A percentile compares a stretch with the other conserved stretches of the same genome.
Conservation (phyloP, 2,888 invertebrate genomes). For the Teleogryllus oceanicus region DNA sequence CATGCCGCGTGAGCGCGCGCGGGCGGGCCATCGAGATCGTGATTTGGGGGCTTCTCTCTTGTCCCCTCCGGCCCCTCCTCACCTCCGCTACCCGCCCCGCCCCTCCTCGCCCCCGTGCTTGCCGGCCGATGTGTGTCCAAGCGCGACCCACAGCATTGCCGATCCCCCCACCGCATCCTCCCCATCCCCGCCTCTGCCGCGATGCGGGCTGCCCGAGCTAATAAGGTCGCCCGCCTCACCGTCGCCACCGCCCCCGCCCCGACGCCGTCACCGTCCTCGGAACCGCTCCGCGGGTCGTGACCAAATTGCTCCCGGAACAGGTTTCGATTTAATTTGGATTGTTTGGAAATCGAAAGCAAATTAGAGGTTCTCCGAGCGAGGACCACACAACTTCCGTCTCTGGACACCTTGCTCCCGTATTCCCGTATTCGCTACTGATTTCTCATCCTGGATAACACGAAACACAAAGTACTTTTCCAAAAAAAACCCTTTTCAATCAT, state of each 20-base stretch:
- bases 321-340: conserved; percentile 9
- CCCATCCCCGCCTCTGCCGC: conserved; percentile 12
- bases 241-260: conserved; percentile 19
- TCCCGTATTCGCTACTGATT: too few species aligned
- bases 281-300: conserved; percentile 29
- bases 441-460: too few species aligned
- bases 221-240: background rate
- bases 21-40: background rate
- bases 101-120: background rate
- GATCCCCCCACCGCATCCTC: background rate
- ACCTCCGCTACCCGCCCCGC: background rate
- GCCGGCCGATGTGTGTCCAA: background rate
- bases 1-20: background rate
- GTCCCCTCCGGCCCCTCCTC: background rate
- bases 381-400: background rate
- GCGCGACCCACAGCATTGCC: background rate
- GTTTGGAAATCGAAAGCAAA: conserved; percentile 18
- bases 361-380: background rate
- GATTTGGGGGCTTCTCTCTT: background rate
- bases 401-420: too few species aligned
- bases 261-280: conserved; percentile 23
- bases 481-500: too few species aligned
- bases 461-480: too few species aligned
- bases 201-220: too few species aligned
- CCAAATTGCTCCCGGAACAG: background rate